These are phyloP conservation scores for Porites evermanni DNA, from an alignment of 92 coral and sea anemone species.

Conservation along the genomic window DNA sequence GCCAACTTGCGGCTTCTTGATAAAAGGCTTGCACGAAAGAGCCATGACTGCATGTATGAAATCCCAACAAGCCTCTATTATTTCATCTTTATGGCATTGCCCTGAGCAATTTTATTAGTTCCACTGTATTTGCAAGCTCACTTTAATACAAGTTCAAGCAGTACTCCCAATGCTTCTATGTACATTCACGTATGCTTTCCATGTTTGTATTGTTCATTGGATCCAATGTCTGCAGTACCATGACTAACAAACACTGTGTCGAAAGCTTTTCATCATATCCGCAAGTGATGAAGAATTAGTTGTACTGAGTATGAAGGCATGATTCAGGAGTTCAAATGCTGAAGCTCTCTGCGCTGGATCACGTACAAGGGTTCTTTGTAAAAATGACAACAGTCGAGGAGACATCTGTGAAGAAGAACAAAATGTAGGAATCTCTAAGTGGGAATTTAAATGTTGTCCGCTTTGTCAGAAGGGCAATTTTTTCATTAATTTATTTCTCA, in stretches of 20 bases:
- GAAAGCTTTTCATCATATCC: slow-evolving; percentile 92
- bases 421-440: background rate
- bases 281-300: slow-evolving; percentile 78
- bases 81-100: background rate
- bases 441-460: too few relatives aligned
- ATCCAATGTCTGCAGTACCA: background rate
- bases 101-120: background rate
- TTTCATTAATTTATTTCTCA: too few relatives aligned
- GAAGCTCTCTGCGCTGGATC: slow-evolving; percentile 91
- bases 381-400: slow-evolving; percentile 86
- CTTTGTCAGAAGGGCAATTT: too few relatives aligned
- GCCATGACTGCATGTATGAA: background rate
- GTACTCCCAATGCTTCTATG: background rate
- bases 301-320: slow-evolving; percentile 82
- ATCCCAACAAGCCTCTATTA: background rate
- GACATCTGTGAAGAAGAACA: slow-evolving; percentile 69
- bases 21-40: too few relatives aligned
- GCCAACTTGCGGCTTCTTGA: background rate
- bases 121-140: background rate
- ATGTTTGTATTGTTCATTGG: background rate
- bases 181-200: background rate
- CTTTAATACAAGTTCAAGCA: background rate
- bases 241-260: slow-evolving; percentile 91
- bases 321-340: slow-evolving; percentile 95
- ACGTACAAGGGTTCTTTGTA: slow-evolving; percentile 84